Conservation (phyloP, 1,140 invertebrate species). For the Yoshiicerus persimilis region DNA sequence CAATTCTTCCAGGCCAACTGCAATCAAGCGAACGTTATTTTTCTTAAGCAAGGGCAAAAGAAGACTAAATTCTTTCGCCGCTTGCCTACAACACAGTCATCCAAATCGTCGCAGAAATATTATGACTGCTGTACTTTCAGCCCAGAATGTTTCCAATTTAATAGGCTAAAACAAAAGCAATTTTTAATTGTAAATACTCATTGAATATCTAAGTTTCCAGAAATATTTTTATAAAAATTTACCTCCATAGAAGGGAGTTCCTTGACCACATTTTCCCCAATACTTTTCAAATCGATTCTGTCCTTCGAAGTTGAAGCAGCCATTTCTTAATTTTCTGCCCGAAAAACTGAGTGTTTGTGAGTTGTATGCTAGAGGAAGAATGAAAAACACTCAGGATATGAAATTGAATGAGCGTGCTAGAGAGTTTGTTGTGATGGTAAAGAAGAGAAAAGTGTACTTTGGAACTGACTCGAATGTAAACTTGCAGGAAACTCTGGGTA, state of each 20-base stretch:
- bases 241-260: neutral
- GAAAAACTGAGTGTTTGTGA: no score
- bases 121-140: conserved; percentile 59
- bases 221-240: neutral
- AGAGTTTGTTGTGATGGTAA: no score
- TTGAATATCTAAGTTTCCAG: neutral
- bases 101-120: conserved; percentile 68
- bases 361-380: no score
- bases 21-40: conserved; percentile 63
- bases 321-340: no score
- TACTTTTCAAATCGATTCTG: neutral
- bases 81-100: conserved; percentile 66
- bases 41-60: conserved; percentile 63
- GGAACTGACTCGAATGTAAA: no score
- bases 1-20: conserved; percentile 64
- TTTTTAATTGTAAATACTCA: no score
- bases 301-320: neutral
- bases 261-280: neutral
- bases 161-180: conserved; percentile 23
- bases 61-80: conserved; percentile 62
- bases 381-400: no score
- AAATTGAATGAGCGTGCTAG: no score
- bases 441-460: no score
- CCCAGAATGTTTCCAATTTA: conserved; percentile 53
- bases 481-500: no score